Evolutionary conservation across 2,797 vertebrate genomes (phyloP).

Genomic region (Cryptoprocta ferox): DNA sequence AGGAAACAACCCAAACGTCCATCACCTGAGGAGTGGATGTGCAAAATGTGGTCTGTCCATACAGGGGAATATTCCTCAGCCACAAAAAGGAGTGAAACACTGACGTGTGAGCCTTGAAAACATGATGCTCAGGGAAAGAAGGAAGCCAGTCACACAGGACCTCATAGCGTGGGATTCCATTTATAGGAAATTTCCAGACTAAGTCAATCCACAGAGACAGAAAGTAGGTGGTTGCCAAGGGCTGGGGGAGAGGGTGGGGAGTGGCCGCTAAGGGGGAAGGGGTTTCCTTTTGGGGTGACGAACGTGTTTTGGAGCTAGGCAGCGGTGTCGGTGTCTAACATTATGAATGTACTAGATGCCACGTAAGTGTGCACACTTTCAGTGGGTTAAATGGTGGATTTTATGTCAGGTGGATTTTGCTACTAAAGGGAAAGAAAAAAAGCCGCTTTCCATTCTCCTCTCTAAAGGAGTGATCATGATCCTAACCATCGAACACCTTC

Average conservation of each 20-base stretch:
- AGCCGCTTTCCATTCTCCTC: background rate
- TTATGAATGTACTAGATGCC: too few relatives aligned
- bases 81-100: background rate
- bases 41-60: background rate
- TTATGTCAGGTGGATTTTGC: background rate
- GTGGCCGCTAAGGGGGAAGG: rapidly evolving
- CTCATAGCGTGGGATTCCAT: rapidly evolving
- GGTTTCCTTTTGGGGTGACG: background rate
- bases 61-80: rapidly evolving
- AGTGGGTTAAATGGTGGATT: background rate
- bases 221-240: background rate
- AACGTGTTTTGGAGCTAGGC: background rate
- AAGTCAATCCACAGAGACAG: background rate
- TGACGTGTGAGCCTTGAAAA: background rate
- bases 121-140: background rate
- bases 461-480: rapidly evolving
- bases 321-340: background rate
- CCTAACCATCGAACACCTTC: too few relatives aligned
- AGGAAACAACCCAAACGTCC: background rate
- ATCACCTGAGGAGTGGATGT: rapidly evolving
- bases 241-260: background rate
- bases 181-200: rapidly evolving
- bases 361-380: background rate
- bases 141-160: background rate
- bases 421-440: too few relatives aligned